phyloP scores from a whole-genome alignment of 2,797 vertebrate genomes.

The Pyrrhura leucotis region DNA sequence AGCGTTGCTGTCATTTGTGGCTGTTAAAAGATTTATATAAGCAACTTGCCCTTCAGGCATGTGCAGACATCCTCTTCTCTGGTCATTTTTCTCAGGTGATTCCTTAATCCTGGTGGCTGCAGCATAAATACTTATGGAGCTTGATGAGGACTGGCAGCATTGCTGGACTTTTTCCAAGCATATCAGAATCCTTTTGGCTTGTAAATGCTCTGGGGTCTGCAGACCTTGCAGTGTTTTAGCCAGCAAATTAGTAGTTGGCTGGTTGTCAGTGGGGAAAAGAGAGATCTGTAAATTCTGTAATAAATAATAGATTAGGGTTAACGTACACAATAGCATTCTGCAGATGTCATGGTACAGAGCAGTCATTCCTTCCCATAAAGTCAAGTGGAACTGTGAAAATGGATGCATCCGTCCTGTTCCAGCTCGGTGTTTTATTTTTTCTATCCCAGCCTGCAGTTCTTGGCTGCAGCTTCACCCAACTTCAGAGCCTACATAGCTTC shows the following conservation, averaged over 20 bases:
- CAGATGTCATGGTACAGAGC: background rate
- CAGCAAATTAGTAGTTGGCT: slow-evolving; percentile 27
- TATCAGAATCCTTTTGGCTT: slow-evolving; percentile 2
- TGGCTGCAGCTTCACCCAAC: background rate
- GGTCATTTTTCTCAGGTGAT: background rate
- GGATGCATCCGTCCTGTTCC: background rate
- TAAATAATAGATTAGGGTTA: slow-evolving; percentile 34
- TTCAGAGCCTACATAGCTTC: background rate
- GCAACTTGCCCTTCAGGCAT: background rate
- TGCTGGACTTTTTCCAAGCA: background rate
- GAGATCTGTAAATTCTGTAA: background rate
- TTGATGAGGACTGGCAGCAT: background rate
- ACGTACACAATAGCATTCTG: background rate
- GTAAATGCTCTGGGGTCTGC: background rate
- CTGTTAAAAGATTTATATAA: background rate
- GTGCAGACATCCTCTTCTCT: background rate
- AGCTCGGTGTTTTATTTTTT: background rate
- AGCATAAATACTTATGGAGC: background rate
- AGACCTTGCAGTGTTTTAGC: background rate
- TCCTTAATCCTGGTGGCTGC: background rate
- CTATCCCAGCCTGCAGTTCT: background rate
- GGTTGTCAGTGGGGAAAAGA: background rate
- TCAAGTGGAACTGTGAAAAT: background rate
- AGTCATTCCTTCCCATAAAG: background rate
- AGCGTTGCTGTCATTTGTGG: background rate